Evolutionary conservation across 2,113 vertebrate species (phyloP).

Genomic region (Rhodinocichla rosea): DNA sequence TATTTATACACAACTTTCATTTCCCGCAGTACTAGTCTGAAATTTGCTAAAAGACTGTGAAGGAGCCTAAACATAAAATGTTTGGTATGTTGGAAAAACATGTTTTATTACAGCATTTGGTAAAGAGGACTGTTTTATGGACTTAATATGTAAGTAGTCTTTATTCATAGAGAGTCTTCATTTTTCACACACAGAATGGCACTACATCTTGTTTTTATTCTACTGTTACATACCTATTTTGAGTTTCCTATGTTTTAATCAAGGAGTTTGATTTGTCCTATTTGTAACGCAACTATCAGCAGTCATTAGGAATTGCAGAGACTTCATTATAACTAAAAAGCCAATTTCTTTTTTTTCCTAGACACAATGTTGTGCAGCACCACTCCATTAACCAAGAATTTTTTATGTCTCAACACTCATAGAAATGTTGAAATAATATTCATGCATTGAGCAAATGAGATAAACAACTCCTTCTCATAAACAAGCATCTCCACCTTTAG

Average conservation of each 20-base stretch:
- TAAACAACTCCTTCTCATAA: not conserved
- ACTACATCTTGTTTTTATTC: not conserved
- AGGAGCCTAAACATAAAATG: not conserved
- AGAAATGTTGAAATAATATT: not conserved
- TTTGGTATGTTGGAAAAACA: not conserved
- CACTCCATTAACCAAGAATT: not conserved
- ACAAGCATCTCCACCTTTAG: not conserved
- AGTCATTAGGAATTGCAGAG: not conserved
- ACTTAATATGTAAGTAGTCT: not conserved
- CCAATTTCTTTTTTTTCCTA: not conserved
- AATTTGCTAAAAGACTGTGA: not conserved
- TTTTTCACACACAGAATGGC: not conserved
- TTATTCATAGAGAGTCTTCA: not conserved
- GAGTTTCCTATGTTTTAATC: not conserved
- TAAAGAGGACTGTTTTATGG: not conserved
- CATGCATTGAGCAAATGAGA: not conserved
- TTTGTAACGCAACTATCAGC: not conserved
- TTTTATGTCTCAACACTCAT: not conserved
- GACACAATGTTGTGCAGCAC: not conserved
- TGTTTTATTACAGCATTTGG: not conserved
- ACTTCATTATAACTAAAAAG: not conserved
- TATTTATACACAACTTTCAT: not conserved
- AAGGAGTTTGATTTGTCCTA: not conserved
- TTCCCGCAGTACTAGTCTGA: not conserved
- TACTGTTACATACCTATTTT: not conserved